These are phyloP conservation scores for Chauna torquata DNA, from an alignment of 2,113 vertebrate genomes.

Conservation along the genomic window DNA sequence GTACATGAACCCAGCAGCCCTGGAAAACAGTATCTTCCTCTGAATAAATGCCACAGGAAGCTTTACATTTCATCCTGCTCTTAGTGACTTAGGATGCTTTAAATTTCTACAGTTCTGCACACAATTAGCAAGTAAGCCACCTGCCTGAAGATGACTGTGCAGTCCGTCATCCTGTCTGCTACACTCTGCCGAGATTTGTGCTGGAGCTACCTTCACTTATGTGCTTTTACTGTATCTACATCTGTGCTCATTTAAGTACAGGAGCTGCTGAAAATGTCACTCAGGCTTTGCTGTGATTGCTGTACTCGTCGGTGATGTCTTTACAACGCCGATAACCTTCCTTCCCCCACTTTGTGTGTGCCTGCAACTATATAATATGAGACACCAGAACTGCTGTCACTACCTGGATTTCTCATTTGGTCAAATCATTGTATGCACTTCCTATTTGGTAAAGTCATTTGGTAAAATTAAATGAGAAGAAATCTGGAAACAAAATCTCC, in stretches of 20 bases:
- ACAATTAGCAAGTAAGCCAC: neutral
- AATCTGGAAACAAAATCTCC: constrained; percentile 13
- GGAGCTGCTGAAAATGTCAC: neutral
- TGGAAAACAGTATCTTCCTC: neutral
- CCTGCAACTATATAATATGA: rapidly evolving
- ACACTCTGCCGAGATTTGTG: neutral
- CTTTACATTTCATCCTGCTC: neutral
- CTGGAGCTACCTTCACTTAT: neutral
- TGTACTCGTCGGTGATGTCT: neutral
- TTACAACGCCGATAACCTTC: neutral
- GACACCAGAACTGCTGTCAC: neutral
- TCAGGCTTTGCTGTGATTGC: neutral
- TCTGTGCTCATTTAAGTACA: neutral
- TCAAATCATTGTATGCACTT: neutral
- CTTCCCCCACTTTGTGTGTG: neutral
- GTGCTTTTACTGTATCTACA: neutral
- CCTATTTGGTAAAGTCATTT: neutral
- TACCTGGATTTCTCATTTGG: neutral
- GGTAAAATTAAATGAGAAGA: neutral
- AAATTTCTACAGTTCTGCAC: neutral
- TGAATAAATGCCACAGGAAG: neutral
- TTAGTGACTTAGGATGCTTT: neutral
- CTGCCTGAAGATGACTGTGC: neutral
- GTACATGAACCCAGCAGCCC: neutral
- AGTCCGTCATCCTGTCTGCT: neutral